A percentile compares a stretch with the other conserved stretches of the same genome.
phyloP scores from a whole-genome alignment of 92 coral and sea anemone species.

The Phenganax stokvisi region DNA sequence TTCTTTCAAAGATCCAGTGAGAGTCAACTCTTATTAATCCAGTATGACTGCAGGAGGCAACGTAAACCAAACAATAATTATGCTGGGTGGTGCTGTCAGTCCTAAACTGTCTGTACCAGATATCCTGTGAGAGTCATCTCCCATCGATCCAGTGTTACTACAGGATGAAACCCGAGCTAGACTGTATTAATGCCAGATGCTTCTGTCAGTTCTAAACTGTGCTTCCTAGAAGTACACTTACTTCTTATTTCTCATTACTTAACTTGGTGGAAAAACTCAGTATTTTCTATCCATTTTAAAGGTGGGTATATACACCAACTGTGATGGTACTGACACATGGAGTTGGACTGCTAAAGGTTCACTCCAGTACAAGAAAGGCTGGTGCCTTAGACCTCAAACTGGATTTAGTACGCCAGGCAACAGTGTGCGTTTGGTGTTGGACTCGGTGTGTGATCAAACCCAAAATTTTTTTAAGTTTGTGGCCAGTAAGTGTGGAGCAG shows the following conservation, averaged over 20 bases:
- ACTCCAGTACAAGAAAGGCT: conserved; percentile 50
- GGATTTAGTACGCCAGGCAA: conserved; percentile 55
- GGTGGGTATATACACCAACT: neutral
- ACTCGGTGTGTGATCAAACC: conserved; percentile 55
- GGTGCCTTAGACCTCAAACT: conserved; percentile 54
- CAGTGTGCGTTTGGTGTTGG: conserved; percentile 51
- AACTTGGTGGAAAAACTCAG: neutral
- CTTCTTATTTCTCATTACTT: neutral
- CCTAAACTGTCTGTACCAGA: no score
- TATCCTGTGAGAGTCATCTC: no score
- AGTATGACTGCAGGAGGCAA: no score
- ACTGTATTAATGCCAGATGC: no score
- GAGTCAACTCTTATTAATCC: no score
- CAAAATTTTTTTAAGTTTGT: conserved; percentile 75
- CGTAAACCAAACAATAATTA: no score
- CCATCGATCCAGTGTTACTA: no score
- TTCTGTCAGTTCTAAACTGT: no score
- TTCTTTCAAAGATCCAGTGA: no score
- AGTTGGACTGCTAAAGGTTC: conserved; percentile 66
- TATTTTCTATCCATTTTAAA: neutral
- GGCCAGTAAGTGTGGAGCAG: conserved; percentile 66
- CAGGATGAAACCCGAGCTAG: no score
- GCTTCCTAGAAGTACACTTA: no score
- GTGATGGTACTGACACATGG: conserved; percentile 57
- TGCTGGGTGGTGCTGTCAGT: no score